These are phyloP conservation scores for Hiodon alosoides DNA, from an alignment of 2,113 vertebrate genomes.

Conservation along the genomic window DNA sequence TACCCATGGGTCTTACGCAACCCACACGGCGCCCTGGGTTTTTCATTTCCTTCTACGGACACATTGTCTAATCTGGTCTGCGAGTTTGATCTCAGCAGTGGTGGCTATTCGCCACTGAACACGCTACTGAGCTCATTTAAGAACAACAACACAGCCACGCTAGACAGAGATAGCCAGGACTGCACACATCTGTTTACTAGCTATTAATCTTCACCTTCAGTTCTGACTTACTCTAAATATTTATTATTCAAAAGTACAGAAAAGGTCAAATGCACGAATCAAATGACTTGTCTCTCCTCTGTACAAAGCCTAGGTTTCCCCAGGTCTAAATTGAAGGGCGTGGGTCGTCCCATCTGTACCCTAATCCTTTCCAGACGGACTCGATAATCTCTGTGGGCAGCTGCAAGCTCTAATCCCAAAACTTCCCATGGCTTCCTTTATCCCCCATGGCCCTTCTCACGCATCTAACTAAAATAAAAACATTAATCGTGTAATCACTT, in stretches of 20 bases:
- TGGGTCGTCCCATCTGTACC: constrained; percentile 11
- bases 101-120: neutral
- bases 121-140: too few species aligned
- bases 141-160: neutral
- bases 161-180: too few species aligned
- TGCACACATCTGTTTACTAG: neutral
- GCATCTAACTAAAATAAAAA: constrained; percentile 5
- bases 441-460: neutral
- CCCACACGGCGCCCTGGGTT: neutral
- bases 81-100: neutral
- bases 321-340: neutral
- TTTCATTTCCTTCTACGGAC: constrained; percentile 1
- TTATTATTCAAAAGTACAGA: neutral
- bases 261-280: neutral
- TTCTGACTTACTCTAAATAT: too few species aligned
- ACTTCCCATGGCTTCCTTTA: constrained; percentile 21
- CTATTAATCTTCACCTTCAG: neutral
- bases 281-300: neutral
- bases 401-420: constrained; percentile 33
- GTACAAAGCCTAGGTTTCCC: neutral
- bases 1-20: constrained; percentile 40
- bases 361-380: constrained; percentile 28
- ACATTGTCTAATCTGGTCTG: neutral
- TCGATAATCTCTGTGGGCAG: constrained; percentile 32
- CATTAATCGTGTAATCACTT: constrained; percentile 22